Conservation (phyloP, 2,888 invertebrate genomes). For the Acrobasis suavella region DNA sequence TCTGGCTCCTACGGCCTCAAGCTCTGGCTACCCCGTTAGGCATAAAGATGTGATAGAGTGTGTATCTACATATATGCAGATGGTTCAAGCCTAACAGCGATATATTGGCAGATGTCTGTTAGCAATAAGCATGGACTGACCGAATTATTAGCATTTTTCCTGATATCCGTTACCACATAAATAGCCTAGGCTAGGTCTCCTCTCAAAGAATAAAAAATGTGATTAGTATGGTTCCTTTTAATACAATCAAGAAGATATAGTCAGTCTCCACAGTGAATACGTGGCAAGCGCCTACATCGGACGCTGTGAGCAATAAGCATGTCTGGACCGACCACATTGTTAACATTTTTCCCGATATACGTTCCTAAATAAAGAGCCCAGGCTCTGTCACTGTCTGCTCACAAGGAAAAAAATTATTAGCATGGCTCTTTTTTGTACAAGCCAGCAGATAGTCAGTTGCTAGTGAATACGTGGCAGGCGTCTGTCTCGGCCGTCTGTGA, state of each 20-base stretch:
- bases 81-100: not conserved
- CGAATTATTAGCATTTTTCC: slow-evolving; percentile 66
- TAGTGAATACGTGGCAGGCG: slow-evolving; percentile 18
- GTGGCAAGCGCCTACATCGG: slow-evolving; percentile 21
- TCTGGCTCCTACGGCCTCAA: too few species aligned
- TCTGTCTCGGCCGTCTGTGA: slow-evolving; percentile 37
- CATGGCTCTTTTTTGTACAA: too few species aligned
- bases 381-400: too few species aligned
- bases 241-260: not conserved
- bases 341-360: slow-evolving; percentile 62
- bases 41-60: too few species aligned
- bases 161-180: slow-evolving; percentile 56
- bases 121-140: slow-evolving; percentile 62
- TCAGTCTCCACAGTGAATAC: too few species aligned
- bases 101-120: slow-evolving; percentile 37
- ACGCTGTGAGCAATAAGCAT: slow-evolving; percentile 63
- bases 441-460: too few species aligned
- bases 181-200: too few species aligned
- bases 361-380: slow-evolving; percentile 43
- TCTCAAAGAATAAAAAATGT: too few species aligned
- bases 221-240: not conserved
- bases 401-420: too few species aligned
- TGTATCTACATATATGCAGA: too few species aligned
- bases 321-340: slow-evolving; percentile 60
- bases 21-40: too few species aligned